phyloP scores from a whole-genome alignment of 2,113 vertebrate species.

The Chelonoidis abingdonii region DNA sequence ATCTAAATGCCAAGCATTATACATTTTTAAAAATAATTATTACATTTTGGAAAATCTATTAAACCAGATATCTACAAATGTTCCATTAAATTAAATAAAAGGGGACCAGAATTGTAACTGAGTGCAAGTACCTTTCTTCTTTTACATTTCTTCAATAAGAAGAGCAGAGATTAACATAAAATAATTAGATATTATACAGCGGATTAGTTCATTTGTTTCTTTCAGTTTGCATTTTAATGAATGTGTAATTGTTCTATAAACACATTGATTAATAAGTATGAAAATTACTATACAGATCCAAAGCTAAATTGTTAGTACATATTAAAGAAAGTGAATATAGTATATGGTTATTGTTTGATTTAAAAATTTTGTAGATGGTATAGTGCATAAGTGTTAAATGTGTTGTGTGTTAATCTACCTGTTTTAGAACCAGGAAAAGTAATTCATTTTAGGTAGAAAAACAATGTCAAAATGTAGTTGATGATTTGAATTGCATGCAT shows the following conservation, averaged over 20 bases:
- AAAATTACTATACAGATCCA: slow-evolving; percentile 1
- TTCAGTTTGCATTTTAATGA: slow-evolving; percentile 28
- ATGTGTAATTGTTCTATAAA: slow-evolving; percentile 47
- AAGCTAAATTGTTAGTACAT: neutral
- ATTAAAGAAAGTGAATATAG: slow-evolving; percentile 1
- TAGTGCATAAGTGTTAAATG: neutral
- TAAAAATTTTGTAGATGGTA: neutral
- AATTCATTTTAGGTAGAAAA: slow-evolving; percentile 21
- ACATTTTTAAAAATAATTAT: neutral
- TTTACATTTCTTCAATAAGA: neutral
- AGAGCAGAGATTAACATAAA: neutral
- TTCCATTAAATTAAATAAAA: neutral
- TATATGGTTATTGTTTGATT: slow-evolving; percentile 20
- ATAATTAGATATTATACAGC: slow-evolving; percentile 12
- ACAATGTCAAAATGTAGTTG: neutral
- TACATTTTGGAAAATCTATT: neutral
- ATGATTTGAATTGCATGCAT: slow-evolving; percentile 9
- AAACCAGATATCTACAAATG: neutral
- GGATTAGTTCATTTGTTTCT: slow-evolving; percentile 47
- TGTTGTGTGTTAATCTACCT: neutral
- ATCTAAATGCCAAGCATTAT: neutral
- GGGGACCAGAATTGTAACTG: neutral
- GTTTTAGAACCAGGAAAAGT: slow-evolving; percentile 26
- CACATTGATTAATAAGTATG: slow-evolving; percentile 27
- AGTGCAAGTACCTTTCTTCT: slow-evolving; percentile 13